phyloP scores from a whole-genome alignment of 1,140 invertebrate species.

The Antheraea pernyi region DNA sequence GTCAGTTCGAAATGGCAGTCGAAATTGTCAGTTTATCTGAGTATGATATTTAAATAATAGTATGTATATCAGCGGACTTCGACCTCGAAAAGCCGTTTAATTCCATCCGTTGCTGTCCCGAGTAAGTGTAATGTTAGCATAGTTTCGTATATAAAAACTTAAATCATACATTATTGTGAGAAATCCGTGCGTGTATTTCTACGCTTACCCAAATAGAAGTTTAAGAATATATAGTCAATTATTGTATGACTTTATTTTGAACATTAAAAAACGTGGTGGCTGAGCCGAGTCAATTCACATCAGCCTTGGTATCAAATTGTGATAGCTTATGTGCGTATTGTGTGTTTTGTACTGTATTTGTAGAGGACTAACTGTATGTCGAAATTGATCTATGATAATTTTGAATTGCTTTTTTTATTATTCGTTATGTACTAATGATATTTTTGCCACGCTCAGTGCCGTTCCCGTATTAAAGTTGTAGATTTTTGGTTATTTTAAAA shows the following conservation, averaged over 20 bases:
- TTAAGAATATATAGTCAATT: slow-evolving; percentile 77
- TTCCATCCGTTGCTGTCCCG: not conserved
- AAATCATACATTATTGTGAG: not conserved
- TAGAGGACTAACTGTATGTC: not conserved
- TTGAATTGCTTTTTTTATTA: no score
- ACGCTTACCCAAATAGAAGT: slow-evolving; percentile 5
- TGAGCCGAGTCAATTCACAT: slow-evolving; percentile 50
- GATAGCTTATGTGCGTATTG: slow-evolving; percentile 41
- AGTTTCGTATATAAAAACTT: not conserved
- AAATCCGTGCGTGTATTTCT: slow-evolving; percentile 16
- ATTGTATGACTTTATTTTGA: slow-evolving; percentile 67
- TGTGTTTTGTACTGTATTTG: slow-evolving; percentile 7
- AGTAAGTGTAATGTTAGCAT: not conserved
- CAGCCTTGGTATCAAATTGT: slow-evolving; percentile 44
- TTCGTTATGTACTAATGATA: no score
- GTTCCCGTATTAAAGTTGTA: no score
- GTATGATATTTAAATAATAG: not conserved
- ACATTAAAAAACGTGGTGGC: slow-evolving; percentile 46
- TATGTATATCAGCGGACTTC: not conserved
- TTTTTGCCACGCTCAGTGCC: no score
- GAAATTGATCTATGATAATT: slow-evolving; percentile 7
- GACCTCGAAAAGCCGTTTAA: not conserved
- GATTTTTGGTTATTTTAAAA: no score
- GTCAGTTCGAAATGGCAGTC: no score
- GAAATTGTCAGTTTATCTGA: no score